These are phyloP conservation scores for Triops cancriformis DNA, from an alignment of 1,140 invertebrate species.

Conservation along the genomic window DNA sequence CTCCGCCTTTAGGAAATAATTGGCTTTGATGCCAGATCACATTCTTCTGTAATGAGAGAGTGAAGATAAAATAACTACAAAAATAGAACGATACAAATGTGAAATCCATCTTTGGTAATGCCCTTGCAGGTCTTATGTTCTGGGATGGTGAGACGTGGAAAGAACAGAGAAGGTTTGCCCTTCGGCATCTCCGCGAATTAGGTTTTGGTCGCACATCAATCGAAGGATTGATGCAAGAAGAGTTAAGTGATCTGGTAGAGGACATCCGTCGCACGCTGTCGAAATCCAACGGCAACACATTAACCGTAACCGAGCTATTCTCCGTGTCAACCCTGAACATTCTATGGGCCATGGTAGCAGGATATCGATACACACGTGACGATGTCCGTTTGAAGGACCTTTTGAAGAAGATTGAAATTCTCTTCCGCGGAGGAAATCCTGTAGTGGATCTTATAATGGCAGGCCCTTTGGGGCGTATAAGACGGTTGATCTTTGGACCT, in stretches of 20 bases:
- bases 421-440: constrained; percentile 23
- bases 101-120: constrained; percentile 46
- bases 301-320: constrained; percentile 15
- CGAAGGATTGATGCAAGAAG: constrained; percentile 27
- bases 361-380: constrained; percentile 37
- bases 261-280: background rate
- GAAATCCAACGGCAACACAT: background rate
- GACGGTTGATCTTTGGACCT: constrained; percentile 27
- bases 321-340: constrained; percentile 54
- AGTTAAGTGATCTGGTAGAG: constrained; percentile 27
- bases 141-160: constrained; percentile 27
- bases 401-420: constrained; percentile 46
- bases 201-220: constrained; percentile 29
- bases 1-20: constrained; percentile 68
- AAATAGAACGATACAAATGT: constrained; percentile 58
- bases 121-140: constrained; percentile 29
- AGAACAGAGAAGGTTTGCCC: constrained; percentile 28
- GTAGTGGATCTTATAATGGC: constrained; percentile 4
- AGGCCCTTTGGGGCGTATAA: constrained; percentile 19
- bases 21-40: too few species aligned
- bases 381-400: constrained; percentile 47
- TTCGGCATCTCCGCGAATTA: constrained; percentile 29
- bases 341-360: constrained; percentile 61
- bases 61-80: too few species aligned
- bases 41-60: too few species aligned